phyloP scores from a whole-genome alignment of 2,888 invertebrate species.

The Parascotia fuliginaria region DNA sequence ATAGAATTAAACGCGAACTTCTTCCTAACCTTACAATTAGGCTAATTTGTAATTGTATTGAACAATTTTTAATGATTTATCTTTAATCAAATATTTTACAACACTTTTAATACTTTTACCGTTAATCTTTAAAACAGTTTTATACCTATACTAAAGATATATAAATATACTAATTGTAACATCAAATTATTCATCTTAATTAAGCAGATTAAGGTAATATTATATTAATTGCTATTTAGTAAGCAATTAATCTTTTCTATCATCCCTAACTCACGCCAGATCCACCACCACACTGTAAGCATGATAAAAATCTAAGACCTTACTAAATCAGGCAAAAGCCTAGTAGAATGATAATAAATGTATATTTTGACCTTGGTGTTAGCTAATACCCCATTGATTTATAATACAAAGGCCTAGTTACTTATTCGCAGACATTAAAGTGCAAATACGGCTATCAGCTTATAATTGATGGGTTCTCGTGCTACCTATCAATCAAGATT shows the following conservation, averaged over 20 bases:
- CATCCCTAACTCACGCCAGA: conserved; percentile 19
- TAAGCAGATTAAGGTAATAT: conserved; percentile 39
- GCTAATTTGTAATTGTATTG: not conserved
- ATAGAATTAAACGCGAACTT: no score
- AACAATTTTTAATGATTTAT: not conserved
- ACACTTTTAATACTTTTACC: not conserved
- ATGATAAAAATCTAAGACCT: conserved; percentile 31
- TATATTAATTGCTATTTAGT: conserved; percentile 31
- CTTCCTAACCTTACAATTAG: not conserved
- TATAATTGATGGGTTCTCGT: conserved; percentile 72
- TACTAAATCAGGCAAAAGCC: conserved; percentile 28
- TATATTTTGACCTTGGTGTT: conserved; percentile 26
- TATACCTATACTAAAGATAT: not conserved
- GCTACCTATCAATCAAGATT: conserved; percentile 80
- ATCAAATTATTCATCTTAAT: conserved; percentile 36
- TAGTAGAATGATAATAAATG: conserved; percentile 22
- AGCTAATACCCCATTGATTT: conserved; percentile 27
- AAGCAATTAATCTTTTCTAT: conserved; percentile 39
- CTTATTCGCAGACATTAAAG: conserved; percentile 56
- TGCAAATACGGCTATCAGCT: conserved; percentile 67
- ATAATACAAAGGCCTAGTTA: conserved; percentile 37
- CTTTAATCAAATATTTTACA: no score
- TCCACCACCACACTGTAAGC: conserved; percentile 11
- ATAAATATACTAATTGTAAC: conserved; percentile 15
- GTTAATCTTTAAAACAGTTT: no score